phyloP scores from a whole-genome alignment of 2,797 vertebrate species.

The Ctenochaetus hawaiiensis region DNA sequence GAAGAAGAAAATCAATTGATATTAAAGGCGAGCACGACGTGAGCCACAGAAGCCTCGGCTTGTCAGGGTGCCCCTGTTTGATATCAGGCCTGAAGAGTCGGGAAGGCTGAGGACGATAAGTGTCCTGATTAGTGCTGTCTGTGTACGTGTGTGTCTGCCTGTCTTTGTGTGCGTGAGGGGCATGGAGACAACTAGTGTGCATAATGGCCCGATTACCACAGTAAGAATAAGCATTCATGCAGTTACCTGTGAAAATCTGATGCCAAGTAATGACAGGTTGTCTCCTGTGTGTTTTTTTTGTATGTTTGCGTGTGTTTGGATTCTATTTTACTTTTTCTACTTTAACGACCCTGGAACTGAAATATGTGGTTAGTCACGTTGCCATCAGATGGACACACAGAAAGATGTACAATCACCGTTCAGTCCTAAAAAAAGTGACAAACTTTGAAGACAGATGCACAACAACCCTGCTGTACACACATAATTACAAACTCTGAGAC shows the following conservation, averaged over 20 bases:
- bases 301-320: background rate
- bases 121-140: slow-evolving; percentile 63
- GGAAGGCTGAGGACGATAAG: slow-evolving; percentile 65
- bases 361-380: slow-evolving; percentile 3
- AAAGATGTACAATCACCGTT: slow-evolving; percentile 18
- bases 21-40: slow-evolving; percentile 69
- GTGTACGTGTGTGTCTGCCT: background rate
- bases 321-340: no score
- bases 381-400: slow-evolving; percentile 31
- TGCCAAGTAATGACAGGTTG: slow-evolving; percentile 16
- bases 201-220: slow-evolving; percentile 31
- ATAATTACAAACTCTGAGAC: slow-evolving; percentile 20
- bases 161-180: background rate
- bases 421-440: slow-evolving; percentile 7
- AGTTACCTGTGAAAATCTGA: slow-evolving; percentile 14
- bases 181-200: slow-evolving; percentile 12
- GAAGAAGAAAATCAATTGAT: slow-evolving; percentile 72
- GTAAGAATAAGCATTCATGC: slow-evolving; percentile 36
- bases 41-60: slow-evolving; percentile 63
- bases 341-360: slow-evolving; percentile 46
- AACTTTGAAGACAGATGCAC: slow-evolving; percentile 13
- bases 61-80: slow-evolving; percentile 68
- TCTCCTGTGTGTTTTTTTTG: background rate
- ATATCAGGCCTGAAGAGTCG: slow-evolving; percentile 68
- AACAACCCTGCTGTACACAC: no score